phyloP scores from a whole-genome alignment of 1,140 invertebrate genomes.

The Tyrophagus putrescentiae region DNA sequence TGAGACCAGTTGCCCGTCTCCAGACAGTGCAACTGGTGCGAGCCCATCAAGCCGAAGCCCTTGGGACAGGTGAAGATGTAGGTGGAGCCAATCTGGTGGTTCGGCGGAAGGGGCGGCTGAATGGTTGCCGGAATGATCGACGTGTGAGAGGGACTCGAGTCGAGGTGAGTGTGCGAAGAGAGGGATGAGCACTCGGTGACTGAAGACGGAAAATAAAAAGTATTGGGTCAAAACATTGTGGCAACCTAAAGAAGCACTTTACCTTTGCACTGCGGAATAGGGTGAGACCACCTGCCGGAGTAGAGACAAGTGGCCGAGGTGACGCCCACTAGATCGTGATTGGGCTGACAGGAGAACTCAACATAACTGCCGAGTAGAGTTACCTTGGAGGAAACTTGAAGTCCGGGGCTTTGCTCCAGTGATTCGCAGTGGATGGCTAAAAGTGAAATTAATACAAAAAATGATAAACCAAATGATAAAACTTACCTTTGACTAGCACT shows the following conservation, averaged over 20 bases:
- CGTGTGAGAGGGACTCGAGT: too few relatives aligned
- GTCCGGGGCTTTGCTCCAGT: slow-evolving; percentile 48
- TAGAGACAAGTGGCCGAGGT: slow-evolving; percentile 54
- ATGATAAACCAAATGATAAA: slow-evolving; percentile 22
- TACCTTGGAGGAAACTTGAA: slow-evolving; percentile 45
- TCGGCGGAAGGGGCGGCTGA: too few relatives aligned
- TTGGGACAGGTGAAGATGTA: slow-evolving; percentile 60
- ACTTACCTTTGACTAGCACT: slow-evolving; percentile 54
- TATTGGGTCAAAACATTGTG: too few relatives aligned
- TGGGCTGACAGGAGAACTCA: slow-evolving; percentile 58
- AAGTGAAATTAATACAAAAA: slow-evolving; percentile 5
- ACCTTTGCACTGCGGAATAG: too few relatives aligned
- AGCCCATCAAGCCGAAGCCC: slow-evolving; percentile 59
- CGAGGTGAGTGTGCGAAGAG: too few relatives aligned
- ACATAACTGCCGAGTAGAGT: slow-evolving; percentile 57
- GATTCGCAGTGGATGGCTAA: slow-evolving; percentile 56
- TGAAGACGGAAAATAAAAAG: too few relatives aligned
- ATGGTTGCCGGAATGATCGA: too few relatives aligned
- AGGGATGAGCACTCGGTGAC: slow-evolving; percentile 61
- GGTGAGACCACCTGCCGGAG: slow-evolving; percentile 65
- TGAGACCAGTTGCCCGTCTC: slow-evolving; percentile 69
- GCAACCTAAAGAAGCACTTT: too few relatives aligned
- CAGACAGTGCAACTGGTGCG: slow-evolving; percentile 52
- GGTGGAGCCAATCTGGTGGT: not conserved
- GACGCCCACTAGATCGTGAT: slow-evolving; percentile 60